phyloP scores from a whole-genome alignment of 2,888 invertebrate species.

The Cancer borealis region DNA sequence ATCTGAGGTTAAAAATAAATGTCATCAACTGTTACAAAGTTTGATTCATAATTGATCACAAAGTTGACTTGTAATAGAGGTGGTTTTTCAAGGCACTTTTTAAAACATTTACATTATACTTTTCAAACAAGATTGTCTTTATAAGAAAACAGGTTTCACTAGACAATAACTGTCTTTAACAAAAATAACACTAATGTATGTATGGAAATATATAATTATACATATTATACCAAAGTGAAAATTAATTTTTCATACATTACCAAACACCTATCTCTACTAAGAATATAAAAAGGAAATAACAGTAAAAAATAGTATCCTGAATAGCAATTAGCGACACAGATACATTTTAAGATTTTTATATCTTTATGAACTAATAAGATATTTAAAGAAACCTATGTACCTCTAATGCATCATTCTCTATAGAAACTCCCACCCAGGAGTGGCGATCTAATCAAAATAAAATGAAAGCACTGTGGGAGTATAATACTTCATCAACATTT shows the following conservation, averaged over 20 bases:
- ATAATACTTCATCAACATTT: background rate
- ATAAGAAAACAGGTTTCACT: background rate
- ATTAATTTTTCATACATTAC: background rate
- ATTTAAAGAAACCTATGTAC: background rate
- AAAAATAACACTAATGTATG: background rate
- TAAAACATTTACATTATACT: background rate
- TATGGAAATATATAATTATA: background rate
- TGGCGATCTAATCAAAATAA: background rate
- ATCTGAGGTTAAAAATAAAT: background rate
- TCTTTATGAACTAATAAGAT: background rate
- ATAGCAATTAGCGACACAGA: background rate
- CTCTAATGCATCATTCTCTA: background rate
- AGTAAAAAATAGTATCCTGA: constrained; percentile 10
- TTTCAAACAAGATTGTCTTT: background rate
- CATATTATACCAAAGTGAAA: background rate
- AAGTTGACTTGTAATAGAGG: background rate
- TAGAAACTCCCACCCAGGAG: background rate
- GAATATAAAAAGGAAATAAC: constrained; percentile 17
- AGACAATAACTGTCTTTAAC: background rate
- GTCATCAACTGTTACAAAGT: background rate
- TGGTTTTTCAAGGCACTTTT: background rate
- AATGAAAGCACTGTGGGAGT: constrained; percentile 21
- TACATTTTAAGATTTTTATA: background rate
- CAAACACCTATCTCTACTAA: constrained; percentile 10
- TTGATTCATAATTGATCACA: background rate